Conservation (phyloP, 1,140 invertebrate species). For the Drosophila auraria region DNA sequence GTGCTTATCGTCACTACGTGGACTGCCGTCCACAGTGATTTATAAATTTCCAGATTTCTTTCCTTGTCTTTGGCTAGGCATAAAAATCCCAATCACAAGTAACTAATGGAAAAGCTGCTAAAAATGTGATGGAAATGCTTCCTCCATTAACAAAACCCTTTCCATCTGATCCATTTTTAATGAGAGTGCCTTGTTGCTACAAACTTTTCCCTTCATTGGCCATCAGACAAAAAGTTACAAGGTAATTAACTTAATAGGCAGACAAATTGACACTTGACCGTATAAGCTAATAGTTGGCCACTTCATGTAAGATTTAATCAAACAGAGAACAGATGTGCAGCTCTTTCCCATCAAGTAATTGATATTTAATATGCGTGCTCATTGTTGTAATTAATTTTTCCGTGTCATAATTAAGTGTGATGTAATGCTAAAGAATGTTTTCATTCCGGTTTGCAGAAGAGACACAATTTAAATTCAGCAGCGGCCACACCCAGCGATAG, state of each 20-base stretch:
- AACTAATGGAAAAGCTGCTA: neutral
- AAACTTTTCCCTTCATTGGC: neutral
- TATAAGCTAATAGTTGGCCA: conserved; percentile 23
- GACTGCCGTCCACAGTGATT: no score
- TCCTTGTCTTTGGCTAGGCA: neutral
- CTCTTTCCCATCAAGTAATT: conserved; percentile 15
- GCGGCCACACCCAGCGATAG: conserved; percentile 42
- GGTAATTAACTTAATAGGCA: conserved; percentile 25
- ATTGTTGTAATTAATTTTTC: conserved; percentile 25
- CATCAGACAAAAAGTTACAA: neutral
- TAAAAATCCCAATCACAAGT: neutral
- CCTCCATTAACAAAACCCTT: no score
- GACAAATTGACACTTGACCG: conserved; percentile 32
- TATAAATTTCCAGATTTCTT: neutral
- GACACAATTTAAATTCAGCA: conserved; percentile 38
- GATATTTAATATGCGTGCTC: conserved; percentile 26
- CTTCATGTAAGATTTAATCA: conserved; percentile 20
- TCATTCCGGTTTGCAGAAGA: neutral
- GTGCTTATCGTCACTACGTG: no score
- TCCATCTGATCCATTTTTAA: neutral
- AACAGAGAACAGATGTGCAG: conserved; percentile 7
- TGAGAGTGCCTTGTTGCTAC: neutral
- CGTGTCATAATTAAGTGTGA: conserved; percentile 18
- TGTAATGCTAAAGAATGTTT: conserved; percentile 3
- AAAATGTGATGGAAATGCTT: neutral